These are phyloP conservation scores for Rhizomys pruinosus DNA, from an alignment of 2,113 vertebrate genomes.

Conservation along the genomic window DNA sequence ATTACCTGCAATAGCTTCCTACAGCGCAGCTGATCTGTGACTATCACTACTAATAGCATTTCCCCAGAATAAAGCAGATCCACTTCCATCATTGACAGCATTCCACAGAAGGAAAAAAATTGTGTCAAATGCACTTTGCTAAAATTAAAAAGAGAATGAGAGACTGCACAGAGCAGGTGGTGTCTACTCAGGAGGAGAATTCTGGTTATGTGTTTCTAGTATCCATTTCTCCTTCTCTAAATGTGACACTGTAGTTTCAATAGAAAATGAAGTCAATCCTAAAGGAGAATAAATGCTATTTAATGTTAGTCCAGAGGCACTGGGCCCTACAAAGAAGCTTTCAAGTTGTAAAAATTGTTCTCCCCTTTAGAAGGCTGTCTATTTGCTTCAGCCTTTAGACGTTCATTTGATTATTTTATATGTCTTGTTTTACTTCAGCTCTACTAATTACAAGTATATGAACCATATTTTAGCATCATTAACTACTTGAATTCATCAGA, in stretches of 20 bases:
- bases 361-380: not conserved
- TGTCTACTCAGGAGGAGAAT: constrained; percentile 33
- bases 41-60: constrained; percentile 55
- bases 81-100: constrained; percentile 30
- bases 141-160: constrained; percentile 73
- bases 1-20: not conserved
- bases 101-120: not conserved
- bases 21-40: constrained; percentile 10
- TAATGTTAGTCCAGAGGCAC: not conserved
- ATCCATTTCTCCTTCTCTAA: constrained; percentile 57
- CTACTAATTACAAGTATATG: constrained; percentile 12
- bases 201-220: constrained; percentile 54
- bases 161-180: constrained; percentile 56
- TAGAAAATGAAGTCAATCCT: constrained; percentile 43
- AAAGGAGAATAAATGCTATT: not conserved
- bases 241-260: constrained; percentile 34
- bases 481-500: not conserved
- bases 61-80: not conserved
- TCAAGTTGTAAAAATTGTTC: not conserved
- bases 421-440: not conserved
- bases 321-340: not conserved
- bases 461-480: not conserved
- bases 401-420: constrained; percentile 4
- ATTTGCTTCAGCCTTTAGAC: not conserved
- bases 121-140: constrained; percentile 46